Evolutionary conservation across 37 sponge, comb jelly and placozoan species (phyloP), one percentile per base, ranked within the genome.

Genomic region (Ianthella basta): DNA sequence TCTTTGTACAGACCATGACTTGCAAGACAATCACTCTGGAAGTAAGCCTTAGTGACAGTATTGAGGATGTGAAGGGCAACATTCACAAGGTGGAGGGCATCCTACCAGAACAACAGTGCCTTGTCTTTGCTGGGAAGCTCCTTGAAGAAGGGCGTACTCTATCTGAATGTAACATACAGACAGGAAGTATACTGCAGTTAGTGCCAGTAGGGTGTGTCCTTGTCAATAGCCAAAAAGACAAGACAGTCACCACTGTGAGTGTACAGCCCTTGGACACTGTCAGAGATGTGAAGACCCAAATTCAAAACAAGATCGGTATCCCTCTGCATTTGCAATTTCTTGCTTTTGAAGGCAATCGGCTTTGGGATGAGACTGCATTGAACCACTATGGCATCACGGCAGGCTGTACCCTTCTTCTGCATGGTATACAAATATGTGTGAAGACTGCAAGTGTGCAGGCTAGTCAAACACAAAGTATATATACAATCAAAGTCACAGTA

Each of bases 1-100:
- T 98, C 57, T 98, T 64, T 64, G 66, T 32, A 8, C 2, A 32
- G 5, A 30, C 66, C 30, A 8, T 30, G 66, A 30, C 27, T 25
- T 2, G 66, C 27, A 64, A 64, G 5, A 25, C 27, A 32, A 44
- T 44, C 8, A 44, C 50, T 44, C 50, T 44, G 50, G 50, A 10
- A 8, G 50, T 44, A 44, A 8, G 8, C 6, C 50, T 8, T 8
- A 44, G 79, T 53, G 29, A 78, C 56, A 78, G 8, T 27, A 39
- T 78, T 78, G 79, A 78, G 25, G 37, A 78, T 55, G 79, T 78
- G 55, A 78, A 78, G 79, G 38, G 53, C 56, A 78, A 78, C 15
- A 78, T 78, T 78, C 53, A 40, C 5, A 53, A 55, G 53, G 37
- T 24, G 79, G 79, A 78, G 53, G 79, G 79, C 2, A 56, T 78